A percentile compares a stretch with the other conserved stretches of the same genome.
phyloP scores from a whole-genome alignment of 2,113 vertebrate genomes.

The Ptyas mucosa region DNA sequence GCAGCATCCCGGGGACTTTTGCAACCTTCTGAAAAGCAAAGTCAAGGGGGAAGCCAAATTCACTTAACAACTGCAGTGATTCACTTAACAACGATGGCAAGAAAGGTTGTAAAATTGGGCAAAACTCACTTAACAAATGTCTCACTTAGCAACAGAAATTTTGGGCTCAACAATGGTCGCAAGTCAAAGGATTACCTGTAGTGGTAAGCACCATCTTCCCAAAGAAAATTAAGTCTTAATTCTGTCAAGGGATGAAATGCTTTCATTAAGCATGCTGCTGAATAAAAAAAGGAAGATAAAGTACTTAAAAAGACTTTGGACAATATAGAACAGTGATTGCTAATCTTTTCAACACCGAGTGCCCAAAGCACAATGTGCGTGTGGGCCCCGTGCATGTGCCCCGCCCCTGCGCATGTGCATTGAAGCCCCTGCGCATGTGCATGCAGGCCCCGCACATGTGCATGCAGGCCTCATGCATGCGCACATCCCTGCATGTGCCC shows the following conservation, averaged over 20 bases:
- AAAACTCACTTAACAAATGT: background rate
- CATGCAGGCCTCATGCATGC: too few relatives aligned
- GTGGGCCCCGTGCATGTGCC: too few relatives aligned
- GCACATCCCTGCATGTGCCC: too few relatives aligned
- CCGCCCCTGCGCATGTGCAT: too few relatives aligned
- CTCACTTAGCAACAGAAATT: background rate
- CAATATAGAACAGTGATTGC: slow-evolving; percentile 20
- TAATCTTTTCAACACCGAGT: too few relatives aligned
- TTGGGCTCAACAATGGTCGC: background rate
- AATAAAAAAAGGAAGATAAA: slow-evolving; percentile 28
- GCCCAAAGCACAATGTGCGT: too few relatives aligned
- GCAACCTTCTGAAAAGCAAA: background rate
- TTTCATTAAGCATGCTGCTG: background rate
- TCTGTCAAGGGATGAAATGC: background rate
- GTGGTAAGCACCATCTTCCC: slow-evolving; percentile 46
- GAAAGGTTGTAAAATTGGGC: background rate
- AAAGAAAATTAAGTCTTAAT: slow-evolving; percentile 36
- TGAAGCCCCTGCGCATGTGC: too few relatives aligned
- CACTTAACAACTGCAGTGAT: background rate
- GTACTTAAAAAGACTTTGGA: slow-evolving; percentile 42
- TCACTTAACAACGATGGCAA: background rate
- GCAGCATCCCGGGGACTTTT: background rate
- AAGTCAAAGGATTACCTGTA: background rate
- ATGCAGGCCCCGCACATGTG: too few relatives aligned
- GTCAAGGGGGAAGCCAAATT: background rate